phyloP scores from a whole-genome alignment of 2,888 invertebrate genomes.

The Diarsia brunnea region DNA sequence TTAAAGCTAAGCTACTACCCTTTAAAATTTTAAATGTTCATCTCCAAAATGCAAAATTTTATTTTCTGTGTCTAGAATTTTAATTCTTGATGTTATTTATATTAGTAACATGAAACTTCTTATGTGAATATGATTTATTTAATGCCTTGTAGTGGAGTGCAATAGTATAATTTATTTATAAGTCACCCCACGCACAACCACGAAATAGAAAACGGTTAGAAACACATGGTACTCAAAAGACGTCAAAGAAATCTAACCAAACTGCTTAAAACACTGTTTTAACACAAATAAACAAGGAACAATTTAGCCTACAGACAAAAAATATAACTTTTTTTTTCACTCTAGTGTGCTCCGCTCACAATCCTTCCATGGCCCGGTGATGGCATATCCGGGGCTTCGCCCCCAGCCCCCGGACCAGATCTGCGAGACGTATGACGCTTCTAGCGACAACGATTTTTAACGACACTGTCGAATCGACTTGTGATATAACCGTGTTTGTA shows the following conservation, averaged over 20 bases:
- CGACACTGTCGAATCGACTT: conserved; percentile 65
- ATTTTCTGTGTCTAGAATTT: neutral
- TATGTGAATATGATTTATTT: conserved; percentile 3
- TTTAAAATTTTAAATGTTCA: neutral
- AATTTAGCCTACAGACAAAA: neutral
- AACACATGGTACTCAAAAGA: neutral
- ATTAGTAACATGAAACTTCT: neutral
- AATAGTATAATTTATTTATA: conserved; percentile 19
- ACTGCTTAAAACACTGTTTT: conserved; percentile 30
- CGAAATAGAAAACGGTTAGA: neutral
- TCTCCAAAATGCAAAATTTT: conserved; percentile 6
- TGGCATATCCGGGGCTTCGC: conserved; percentile 80
- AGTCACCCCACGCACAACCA: conserved; percentile 21
- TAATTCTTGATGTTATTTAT: conserved; percentile 6
- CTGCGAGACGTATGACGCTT: conserved; percentile 85
- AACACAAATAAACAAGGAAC: conserved; percentile 10
- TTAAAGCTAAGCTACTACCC: conserved; percentile 38
- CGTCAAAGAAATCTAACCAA: neutral
- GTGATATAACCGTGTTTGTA: conserved; percentile 61
- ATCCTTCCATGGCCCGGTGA: conserved; percentile 91
- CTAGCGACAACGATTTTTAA: conserved; percentile 90
- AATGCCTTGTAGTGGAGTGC: conserved; percentile 36
- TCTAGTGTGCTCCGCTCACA: conserved; percentile 91
- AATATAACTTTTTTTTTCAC: conserved; percentile 53
- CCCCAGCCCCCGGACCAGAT: conserved; percentile 81